These are phyloP conservation scores for Congeria kusceri DNA, from an alignment of 2,888 invertebrate species.

Conservation along the genomic window DNA sequence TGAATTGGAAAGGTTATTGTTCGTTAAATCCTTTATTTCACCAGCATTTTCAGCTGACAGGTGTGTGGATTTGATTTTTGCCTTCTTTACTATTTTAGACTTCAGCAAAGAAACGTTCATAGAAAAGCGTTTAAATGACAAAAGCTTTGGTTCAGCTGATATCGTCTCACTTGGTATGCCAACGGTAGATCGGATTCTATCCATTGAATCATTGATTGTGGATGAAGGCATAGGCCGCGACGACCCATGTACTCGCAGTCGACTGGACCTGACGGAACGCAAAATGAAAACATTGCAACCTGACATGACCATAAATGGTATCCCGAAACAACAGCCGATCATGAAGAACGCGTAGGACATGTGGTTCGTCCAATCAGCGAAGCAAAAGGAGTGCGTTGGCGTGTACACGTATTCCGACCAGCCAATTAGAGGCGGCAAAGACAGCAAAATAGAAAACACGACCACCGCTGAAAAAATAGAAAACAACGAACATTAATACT, in stretches of 20 bases:
- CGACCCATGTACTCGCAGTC: conserved; percentile 44
- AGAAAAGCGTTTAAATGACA: too few relatives aligned
- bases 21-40: too few relatives aligned
- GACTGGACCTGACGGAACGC: conserved; percentile 67
- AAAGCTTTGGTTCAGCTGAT: too few relatives aligned
- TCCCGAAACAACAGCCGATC: conserved; percentile 80
- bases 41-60: too few relatives aligned
- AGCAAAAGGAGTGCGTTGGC: conserved; percentile 77
- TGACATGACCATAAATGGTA: conserved; percentile 78
- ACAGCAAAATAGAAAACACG: conserved; percentile 69
- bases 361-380: conserved; percentile 78
- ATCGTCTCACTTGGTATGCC: too few relatives aligned
- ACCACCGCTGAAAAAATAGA: conserved; percentile 76
- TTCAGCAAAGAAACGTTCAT: too few relatives aligned
- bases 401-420: conserved; percentile 79
- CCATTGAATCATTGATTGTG: neutral
- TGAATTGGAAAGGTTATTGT: too few relatives aligned
- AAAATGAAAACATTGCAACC: conserved; percentile 77
- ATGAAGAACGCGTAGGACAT: conserved; percentile 81
- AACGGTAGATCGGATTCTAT: too few relatives aligned
- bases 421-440: conserved; percentile 77
- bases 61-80: too few relatives aligned
- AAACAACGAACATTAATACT: too few relatives aligned
- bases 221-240: conserved; percentile 7
- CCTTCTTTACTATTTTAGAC: too few relatives aligned